phyloP scores from a whole-genome alignment of 1,140 invertebrate species.

The Zeugodacus cucurbitae region DNA sequence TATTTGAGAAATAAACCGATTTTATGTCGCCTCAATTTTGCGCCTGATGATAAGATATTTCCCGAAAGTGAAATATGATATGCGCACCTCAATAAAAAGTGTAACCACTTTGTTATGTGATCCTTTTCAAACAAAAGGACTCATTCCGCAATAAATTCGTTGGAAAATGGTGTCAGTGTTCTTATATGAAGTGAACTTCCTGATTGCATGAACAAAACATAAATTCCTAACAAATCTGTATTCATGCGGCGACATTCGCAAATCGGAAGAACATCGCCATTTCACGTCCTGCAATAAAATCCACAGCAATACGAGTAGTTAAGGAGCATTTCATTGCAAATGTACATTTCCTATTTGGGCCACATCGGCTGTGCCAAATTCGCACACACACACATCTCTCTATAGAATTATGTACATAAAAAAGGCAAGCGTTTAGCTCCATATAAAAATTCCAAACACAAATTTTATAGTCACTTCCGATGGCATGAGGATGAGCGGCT shows the following conservation, averaged over 20 bases:
- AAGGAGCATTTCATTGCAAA: not conserved
- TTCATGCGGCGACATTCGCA: not conserved
- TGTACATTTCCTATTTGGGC: not conserved
- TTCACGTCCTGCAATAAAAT: not conserved
- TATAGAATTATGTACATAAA: not conserved
- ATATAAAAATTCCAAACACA: not conserved
- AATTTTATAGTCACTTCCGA: slow-evolving; percentile 6
- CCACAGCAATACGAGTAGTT: not conserved
- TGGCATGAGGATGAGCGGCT: no score
- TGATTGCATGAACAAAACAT: not conserved
- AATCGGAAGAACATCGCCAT: not conserved
- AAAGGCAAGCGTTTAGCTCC: not conserved
- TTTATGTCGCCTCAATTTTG: no score
- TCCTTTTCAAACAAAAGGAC: not conserved
- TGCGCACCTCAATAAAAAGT: not conserved
- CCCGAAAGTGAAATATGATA: not conserved
- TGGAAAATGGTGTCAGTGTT: not conserved
- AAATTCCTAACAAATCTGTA: not conserved
- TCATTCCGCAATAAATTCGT: not conserved
- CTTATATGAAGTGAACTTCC: not conserved
- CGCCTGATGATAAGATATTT: not conserved
- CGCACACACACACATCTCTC: not conserved
- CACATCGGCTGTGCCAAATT: not conserved
- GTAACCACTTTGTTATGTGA: not conserved
- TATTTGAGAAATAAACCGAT: no score